These are phyloP conservation scores for Pundamilia nyererei DNA, from an alignment of 2,113 vertebrate genomes.

Conservation along the genomic window DNA sequence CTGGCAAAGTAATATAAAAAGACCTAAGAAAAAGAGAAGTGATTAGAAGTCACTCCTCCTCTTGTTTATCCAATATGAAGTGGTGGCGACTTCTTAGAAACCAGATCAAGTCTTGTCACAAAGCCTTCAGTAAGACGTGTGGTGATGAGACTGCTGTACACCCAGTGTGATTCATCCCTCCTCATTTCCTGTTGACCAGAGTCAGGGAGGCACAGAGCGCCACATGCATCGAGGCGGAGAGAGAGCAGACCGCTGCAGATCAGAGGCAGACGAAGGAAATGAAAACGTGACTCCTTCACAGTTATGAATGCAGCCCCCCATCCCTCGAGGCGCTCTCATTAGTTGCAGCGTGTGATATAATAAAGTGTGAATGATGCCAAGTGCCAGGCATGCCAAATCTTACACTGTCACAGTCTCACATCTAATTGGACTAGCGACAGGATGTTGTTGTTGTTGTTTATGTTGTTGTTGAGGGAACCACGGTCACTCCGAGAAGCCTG, in stretches of 20 bases:
- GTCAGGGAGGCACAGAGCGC: background rate
- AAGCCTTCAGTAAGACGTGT: conserved; percentile 2
- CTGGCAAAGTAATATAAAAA: background rate
- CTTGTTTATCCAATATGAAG: background rate
- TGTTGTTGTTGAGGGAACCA: background rate
- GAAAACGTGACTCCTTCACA: conserved; percentile 9
- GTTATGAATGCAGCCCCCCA: background rate
- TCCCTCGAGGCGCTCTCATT: conserved; percentile 1
- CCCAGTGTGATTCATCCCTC: conserved; percentile 39
- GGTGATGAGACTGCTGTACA: conserved; percentile 3
- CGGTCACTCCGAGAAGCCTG: background rate
- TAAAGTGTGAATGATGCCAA: conserved; percentile 27
- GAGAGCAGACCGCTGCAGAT: background rate
- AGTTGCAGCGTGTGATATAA: conserved; percentile 3
- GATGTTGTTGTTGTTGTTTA: conserved; percentile 16
- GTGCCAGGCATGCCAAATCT: conserved; percentile 14
- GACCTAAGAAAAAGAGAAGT: background rate
- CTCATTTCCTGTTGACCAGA: conserved; percentile 56
- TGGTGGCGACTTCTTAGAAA: background rate
- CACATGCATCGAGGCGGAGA: background rate
- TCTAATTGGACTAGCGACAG: conserved; percentile 22
- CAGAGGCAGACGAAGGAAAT: background rate
- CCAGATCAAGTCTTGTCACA: background rate
- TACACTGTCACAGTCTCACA: conserved; percentile 3
- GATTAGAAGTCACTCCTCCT: background rate